These are phyloP conservation scores for Clarias pachynema DNA, from an alignment of 2,797 vertebrate species.

Conservation along the genomic window DNA sequence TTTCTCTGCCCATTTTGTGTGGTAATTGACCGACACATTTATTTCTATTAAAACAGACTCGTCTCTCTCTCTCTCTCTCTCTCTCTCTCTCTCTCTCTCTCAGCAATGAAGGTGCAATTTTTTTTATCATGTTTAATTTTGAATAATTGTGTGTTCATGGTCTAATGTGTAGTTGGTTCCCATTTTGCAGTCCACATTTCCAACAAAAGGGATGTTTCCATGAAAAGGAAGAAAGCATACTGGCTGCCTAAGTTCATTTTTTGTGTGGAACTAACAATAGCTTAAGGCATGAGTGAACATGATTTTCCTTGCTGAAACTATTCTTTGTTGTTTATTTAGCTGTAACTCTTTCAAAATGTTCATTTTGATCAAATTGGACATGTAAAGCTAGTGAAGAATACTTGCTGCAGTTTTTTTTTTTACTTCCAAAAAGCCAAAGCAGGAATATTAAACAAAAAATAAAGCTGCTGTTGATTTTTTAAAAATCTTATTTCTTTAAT, in stretches of 20 bases:
- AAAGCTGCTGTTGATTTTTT: neutral
- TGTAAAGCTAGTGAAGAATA: neutral
- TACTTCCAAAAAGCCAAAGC: neutral
- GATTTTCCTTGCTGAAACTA: constrained; percentile 11
- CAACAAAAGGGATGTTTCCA: constrained; percentile 71
- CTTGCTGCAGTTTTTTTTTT: neutral
- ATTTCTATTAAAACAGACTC: constrained; percentile 64
- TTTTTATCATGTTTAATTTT: constrained; percentile 10
- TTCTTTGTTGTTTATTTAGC: constrained; percentile 16
- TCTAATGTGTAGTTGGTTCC: constrained; percentile 16
- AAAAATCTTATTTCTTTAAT: neutral
- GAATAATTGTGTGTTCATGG: constrained; percentile 23
- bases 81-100: neutral
- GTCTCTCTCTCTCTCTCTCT: neutral
- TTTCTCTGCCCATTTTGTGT: constrained; percentile 68
- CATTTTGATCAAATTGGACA: constrained; percentile 25
- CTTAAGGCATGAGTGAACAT: constrained; percentile 11
- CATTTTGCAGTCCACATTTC: constrained; percentile 56
- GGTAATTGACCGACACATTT: constrained; percentile 64
- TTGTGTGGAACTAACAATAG: constrained; percentile 55
- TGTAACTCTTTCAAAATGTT: constrained; percentile 8
- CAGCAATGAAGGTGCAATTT: neutral
- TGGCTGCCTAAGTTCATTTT: constrained; percentile 51
- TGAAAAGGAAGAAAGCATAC: constrained; percentile 67
- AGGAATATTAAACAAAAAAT: neutral